These are phyloP conservation scores for Gallinago stenura DNA, from an alignment of 2,797 vertebrate genomes.

Conservation along the genomic window DNA sequence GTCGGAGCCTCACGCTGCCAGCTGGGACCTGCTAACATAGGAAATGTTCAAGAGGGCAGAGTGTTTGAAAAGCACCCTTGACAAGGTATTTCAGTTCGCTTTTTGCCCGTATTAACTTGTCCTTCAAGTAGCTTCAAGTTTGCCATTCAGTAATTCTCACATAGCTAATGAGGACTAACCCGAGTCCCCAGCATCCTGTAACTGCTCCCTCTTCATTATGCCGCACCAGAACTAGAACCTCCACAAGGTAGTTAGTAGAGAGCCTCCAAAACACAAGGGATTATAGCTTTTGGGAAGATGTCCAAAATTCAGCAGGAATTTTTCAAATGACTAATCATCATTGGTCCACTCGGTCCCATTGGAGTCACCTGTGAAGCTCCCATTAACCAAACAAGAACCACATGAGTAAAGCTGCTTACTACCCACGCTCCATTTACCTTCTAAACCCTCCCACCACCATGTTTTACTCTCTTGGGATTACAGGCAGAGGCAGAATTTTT, in stretches of 20 bases:
- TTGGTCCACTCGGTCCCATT: neutral
- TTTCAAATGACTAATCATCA: neutral
- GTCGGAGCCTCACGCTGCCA: neutral
- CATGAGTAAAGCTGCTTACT: neutral
- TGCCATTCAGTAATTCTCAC: neutral
- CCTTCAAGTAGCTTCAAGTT: neutral
- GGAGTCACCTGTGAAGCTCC: neutral
- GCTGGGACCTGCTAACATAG: neutral
- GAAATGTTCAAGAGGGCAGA: neutral
- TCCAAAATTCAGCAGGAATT: neutral
- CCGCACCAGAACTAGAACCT: neutral
- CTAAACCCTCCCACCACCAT: accelerated
- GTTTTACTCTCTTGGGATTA: neutral
- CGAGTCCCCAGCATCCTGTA: neutral
- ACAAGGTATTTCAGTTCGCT: neutral
- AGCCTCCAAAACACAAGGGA: neutral
- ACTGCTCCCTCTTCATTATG: neutral
- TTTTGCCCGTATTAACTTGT: neutral
- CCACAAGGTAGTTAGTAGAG: neutral
- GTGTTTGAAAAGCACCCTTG: neutral
- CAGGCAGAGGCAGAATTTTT: neutral
- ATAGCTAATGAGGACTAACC: neutral
- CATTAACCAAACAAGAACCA: neutral
- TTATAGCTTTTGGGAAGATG: neutral
- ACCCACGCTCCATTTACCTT: neutral